Percentiles rank a stretch among this genome's conserved stretches.
These are phyloP conservation scores for Drosophila percnosoma DNA, from an alignment of 2,888 invertebrate genomes.

Conservation along the genomic window DNA sequence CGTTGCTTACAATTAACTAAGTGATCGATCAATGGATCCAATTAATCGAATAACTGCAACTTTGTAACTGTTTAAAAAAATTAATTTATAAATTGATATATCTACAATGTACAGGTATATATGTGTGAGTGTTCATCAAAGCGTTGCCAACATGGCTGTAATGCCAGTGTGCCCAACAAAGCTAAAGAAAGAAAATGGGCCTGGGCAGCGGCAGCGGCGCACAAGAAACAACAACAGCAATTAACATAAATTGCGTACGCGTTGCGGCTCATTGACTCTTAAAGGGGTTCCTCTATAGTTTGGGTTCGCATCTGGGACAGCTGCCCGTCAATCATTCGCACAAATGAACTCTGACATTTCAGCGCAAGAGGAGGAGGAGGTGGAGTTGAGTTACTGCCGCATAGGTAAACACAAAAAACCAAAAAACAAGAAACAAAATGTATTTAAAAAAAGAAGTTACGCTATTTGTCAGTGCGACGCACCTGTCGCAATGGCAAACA, in stretches of 20 bases:
- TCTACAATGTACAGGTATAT: not conserved
- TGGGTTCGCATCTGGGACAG: constrained; percentile 39
- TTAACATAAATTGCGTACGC: constrained; percentile 68
- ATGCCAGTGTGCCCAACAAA: constrained; percentile 9
- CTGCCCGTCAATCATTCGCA: constrained; percentile 64
- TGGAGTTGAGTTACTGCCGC: constrained; percentile 9
- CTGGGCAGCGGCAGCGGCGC: constrained; percentile 5
- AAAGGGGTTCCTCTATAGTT: constrained; percentile 47
- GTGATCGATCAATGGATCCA: not conserved
- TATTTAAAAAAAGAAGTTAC: constrained; percentile 10
- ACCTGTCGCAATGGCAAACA: constrained; percentile 62
- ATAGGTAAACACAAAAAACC: constrained; percentile 3
- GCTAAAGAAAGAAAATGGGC: not conserved
- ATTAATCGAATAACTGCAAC: not conserved
- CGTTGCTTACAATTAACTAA: not conserved
- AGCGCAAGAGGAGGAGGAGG: constrained; percentile 18
- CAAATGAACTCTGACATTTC: constrained; percentile 67
- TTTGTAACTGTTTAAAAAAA: not conserved
- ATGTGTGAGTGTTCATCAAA: not conserved
- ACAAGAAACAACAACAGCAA: constrained; percentile 48
- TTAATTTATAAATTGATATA: not conserved
- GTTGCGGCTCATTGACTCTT: constrained; percentile 59
- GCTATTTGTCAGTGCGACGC: constrained; percentile 36
- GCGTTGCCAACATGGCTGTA: constrained; percentile 6
- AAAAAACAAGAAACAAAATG: not conserved